Base-by-base conservation (phyloP, 2,797 vertebrate species). In the Galagoides demidoff region DNA sequence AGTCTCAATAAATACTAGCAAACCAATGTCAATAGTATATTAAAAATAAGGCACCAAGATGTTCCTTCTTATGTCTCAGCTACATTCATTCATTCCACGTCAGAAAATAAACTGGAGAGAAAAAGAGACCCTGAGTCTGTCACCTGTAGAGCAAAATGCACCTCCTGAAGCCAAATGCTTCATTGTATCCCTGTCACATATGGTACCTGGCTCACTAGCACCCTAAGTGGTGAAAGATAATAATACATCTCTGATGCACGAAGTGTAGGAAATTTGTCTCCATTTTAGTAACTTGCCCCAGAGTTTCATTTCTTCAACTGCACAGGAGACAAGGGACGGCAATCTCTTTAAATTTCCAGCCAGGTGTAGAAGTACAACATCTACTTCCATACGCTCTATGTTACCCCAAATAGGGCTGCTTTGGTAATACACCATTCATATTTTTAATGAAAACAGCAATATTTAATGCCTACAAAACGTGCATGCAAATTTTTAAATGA, bases 391-490 rank as follows among this genome's bases (percentile, higher is more conserved):
- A 49, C 34, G 22, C 12, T 94, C 39, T 45, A 22, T n/a, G 23
- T 8, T 64, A 45, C 12, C 16, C 37, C 86, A 19, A 59, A 12
- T 52, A 52, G n/a, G 73, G 34, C 70, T 34, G 61, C 10, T 71
- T 81, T 23, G 45, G 96, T 96, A 93, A 96, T 83, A 95, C 34
- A n/a, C 37, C 73, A 4, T 71, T 85, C 83, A 39, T 79, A 86
- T 84, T 95, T 93, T 89, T 95, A 95, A 92, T 94, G 61, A 95
- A 82, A 83, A 95, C 55, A 71, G 29, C 11, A 76, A 83, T 88
- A 94, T 88, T 92, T 90, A 66, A 76, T 85, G 22, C 63, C 34
- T 70, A 83, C 57, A 85, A 95, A 85, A 94, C 87, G 88, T 6
- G 92, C 37, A 91, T 91, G 27, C 16, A 93, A 70, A 59, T 23